Conservation (phyloP, 2,888 invertebrate species). For the Trisateles emortualis region DNA sequence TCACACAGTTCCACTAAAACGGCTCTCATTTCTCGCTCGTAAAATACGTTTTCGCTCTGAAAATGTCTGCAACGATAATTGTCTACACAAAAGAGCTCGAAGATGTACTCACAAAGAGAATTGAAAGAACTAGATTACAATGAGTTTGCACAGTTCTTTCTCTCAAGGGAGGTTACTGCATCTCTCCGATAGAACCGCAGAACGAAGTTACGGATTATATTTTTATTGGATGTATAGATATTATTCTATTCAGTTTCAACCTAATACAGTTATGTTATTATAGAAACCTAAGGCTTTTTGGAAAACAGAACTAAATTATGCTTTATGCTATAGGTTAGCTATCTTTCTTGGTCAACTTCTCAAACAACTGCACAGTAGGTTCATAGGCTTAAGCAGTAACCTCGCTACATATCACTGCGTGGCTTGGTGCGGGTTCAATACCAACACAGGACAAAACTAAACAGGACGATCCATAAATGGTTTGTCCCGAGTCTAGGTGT, state of each 20-base stretch:
- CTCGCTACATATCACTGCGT: no score
- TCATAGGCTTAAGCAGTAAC: no score
- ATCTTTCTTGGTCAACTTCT: no score
- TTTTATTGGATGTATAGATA: constrained; percentile 36
- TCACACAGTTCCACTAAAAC: constrained; percentile 39
- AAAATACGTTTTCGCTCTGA: constrained; percentile 73
- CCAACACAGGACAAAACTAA: no score
- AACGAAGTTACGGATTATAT: constrained; percentile 40
- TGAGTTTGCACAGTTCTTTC: constrained; percentile 51
- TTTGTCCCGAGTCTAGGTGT: no score
- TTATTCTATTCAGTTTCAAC: background rate
- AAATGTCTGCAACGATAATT: constrained; percentile 76
- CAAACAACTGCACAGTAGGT: no score
- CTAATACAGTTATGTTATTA: no score
- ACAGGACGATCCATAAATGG: no score
- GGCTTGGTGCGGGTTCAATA: no score
- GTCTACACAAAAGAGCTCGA: constrained; percentile 76
- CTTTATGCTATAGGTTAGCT: no score
- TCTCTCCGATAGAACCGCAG: constrained; percentile 35
- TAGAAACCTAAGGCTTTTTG: no score
- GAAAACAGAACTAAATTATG: no score
- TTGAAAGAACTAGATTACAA: constrained; percentile 81
- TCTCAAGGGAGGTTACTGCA: constrained; percentile 42
- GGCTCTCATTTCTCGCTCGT: constrained; percentile 56
- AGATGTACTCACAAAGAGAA: constrained; percentile 77